Base-by-base conservation (phyloP, 2,888 invertebrate genomes). In the Andrena bicolor region DNA sequence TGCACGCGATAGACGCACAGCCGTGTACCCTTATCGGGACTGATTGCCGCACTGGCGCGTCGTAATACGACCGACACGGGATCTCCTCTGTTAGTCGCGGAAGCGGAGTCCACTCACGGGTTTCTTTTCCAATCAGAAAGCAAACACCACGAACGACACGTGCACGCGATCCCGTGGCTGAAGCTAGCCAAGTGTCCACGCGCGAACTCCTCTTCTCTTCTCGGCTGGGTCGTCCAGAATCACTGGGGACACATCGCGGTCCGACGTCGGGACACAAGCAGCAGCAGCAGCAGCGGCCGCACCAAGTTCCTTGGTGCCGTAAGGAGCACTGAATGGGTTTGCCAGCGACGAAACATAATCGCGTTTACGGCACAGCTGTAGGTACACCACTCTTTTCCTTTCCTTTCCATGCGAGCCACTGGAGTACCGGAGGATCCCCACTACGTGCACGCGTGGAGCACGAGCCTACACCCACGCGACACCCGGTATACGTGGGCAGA, bases 301-400 rank as follows among this genome's bases (percentile, higher is more conserved):
- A 83, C 82, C 87, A 80, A 74, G 84, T 85, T 79, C 77, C 88
- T 80, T 86, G 87, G 90, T 89, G 89, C 89, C 90, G 90, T 90
- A 89, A 91, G 90, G 89, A 90, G 90, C 88, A 92, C 91, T 91
- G 91, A 91, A 90, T 90, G 90, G 81, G 82, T 88, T 86, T 78
- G 83, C 83, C 88, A 88, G 89, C 90, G 87, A 88, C 89, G 86
- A 89, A 90, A 87, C 89, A 84, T 91, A 91, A 92, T 90, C 90
- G 90, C 87, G 88, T 88, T 90, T 87, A 88, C 86, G 81, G 86
- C 86, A 82, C 86, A 86, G 88, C 87, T 85, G 88, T 86, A 87
- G 87, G 88, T 90, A 91, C 88, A 89, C 90, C 89, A 89, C 90
- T 91, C 86, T 88, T 88, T 87, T 92, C 91, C 90, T 89, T 90